These are phyloP conservation scores for Pristiophorus japonicus DNA, from an alignment of 2,113 vertebrate genomes.

Conservation along the genomic window DNA sequence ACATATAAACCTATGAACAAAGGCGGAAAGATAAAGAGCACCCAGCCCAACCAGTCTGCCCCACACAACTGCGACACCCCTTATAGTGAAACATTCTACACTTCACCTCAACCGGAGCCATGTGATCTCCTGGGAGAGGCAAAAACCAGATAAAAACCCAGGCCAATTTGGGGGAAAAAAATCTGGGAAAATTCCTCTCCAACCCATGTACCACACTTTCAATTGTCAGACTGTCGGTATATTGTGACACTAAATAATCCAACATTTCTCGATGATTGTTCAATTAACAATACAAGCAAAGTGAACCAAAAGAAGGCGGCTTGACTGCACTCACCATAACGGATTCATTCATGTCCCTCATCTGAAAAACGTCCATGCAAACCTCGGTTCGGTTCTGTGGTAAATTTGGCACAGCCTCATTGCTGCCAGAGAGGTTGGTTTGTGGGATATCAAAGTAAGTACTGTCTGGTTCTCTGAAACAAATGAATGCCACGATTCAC, in stretches of 20 bases:
- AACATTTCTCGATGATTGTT: not conserved
- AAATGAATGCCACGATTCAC: not conserved
- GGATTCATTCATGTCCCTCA: slow-evolving; percentile 75
- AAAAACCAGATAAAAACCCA: too few relatives aligned
- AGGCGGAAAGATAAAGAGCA: too few relatives aligned
- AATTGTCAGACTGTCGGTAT: not conserved
- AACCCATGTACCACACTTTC: not conserved
- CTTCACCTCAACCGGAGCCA: too few relatives aligned
- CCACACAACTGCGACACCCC: too few relatives aligned
- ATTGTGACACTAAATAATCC: not conserved
- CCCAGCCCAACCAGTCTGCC: too few relatives aligned
- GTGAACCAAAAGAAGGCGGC: not conserved
- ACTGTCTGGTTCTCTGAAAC: slow-evolving; percentile 85
- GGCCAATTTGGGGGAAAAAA: too few relatives aligned
- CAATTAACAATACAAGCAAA: not conserved
- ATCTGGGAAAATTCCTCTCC: too few relatives aligned
- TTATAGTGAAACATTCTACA: too few relatives aligned
- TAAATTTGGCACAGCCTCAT: slow-evolving; percentile 50
- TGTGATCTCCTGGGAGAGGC: too few relatives aligned
- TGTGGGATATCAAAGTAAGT: slow-evolving; percentile 88
- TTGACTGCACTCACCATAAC: slow-evolving; percentile 71
- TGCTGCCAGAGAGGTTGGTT: slow-evolving; percentile 54
- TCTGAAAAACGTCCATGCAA: slow-evolving; percentile 81
- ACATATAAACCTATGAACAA: too few relatives aligned
- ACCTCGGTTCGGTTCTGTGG: slow-evolving; percentile 59